Evolutionary conservation across 1,140 invertebrate species (phyloP).

Genomic region (Drosophila neocordata): DNA sequence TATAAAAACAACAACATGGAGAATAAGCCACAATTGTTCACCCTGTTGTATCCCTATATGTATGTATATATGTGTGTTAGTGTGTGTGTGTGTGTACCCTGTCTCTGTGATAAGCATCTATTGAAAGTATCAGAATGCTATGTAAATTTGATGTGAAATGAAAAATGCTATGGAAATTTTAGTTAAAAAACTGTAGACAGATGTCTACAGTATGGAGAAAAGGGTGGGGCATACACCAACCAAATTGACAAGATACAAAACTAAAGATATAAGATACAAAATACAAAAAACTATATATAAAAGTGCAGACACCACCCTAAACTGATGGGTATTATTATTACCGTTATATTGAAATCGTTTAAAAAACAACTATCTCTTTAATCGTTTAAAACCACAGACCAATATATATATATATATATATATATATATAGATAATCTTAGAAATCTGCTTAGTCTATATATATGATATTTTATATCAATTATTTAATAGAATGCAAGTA

Average conservation of each 20-base stretch:
- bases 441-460: too few species aligned
- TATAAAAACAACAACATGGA: not conserved
- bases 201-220: slow-evolving; percentile 14
- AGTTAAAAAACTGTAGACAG: slow-evolving; percentile 26
- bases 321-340: too few species aligned
- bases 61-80: slow-evolving; percentile 48
- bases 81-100: slow-evolving; percentile 1
- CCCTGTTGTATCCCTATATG: slow-evolving; percentile 32
- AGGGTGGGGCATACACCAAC: not conserved
- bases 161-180: slow-evolving; percentile 51
- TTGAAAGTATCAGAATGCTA: slow-evolving; percentile 24
- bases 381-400: too few species aligned
- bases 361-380: too few species aligned
- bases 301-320: too few species aligned
- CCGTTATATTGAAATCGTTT: too few species aligned
- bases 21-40: slow-evolving; percentile 65
- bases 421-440: too few species aligned
- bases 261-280: not conserved
- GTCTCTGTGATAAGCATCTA: slow-evolving; percentile 11
- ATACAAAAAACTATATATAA: too few species aligned
- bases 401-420: too few species aligned
- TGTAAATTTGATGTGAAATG: slow-evolving; percentile 68
- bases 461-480: too few species aligned
- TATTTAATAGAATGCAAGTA: too few species aligned
- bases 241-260: not conserved